Conservation (phyloP, 1,140 invertebrate species). For the Atta colombica region DNA sequence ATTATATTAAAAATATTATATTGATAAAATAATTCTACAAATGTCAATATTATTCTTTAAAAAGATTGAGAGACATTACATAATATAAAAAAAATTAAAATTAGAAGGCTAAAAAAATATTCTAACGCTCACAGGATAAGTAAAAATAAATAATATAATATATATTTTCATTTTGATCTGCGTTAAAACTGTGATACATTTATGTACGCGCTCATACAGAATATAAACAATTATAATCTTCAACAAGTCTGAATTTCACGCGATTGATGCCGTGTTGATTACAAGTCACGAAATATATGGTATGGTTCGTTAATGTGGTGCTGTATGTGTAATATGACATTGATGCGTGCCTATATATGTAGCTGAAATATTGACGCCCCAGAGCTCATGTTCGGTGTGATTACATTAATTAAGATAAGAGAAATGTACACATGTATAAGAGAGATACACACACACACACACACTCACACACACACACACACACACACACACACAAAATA, state of each 20-base stretch:
- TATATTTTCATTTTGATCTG: background rate
- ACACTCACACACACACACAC: too few species aligned
- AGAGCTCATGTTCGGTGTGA: background rate
- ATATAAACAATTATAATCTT: background rate
- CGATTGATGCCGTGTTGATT: background rate
- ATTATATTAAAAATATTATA: too few species aligned
- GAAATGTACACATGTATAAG: background rate
- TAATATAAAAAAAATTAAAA: background rate
- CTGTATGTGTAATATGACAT: background rate
- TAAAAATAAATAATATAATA: background rate
- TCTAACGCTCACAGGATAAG: background rate
- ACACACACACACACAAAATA: too few species aligned
- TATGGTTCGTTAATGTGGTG: background rate
- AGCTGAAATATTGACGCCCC: conserved; percentile 14
- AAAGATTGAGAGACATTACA: background rate
- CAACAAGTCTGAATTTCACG: background rate
- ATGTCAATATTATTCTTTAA: background rate
- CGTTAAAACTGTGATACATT: background rate
- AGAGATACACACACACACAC: too few species aligned
- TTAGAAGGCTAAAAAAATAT: background rate
- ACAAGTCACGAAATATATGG: background rate
- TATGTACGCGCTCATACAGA: background rate
- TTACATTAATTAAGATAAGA: conserved; percentile 13
- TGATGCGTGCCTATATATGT: background rate
- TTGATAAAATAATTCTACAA: background rate